Base-by-base conservation (phyloP, 2,113 vertebrate species). In the Danionella cerebrum region DNA sequence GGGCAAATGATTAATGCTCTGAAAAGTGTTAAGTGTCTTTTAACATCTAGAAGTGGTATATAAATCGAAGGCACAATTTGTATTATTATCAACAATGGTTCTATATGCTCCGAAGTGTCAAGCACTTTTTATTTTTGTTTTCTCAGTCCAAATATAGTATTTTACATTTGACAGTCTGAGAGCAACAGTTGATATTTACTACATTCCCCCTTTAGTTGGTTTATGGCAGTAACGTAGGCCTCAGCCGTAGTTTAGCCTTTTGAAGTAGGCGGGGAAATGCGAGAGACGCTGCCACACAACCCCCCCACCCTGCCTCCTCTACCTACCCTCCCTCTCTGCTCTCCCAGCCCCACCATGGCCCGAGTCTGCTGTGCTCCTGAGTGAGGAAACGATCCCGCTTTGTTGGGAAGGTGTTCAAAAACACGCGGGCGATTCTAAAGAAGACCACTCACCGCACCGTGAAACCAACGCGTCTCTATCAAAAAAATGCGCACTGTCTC, bases 401-500 rank as follows among this genome's bases (percentile, higher is more conserved):
- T 78, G 74, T 78, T 78, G 21, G 27, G 53, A 55, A 60, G 55
- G 44, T 57, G 45, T 41, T 38, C n/a, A 13, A 71, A 68, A 72
- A 73, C 70, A 69, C 70, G 72, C 72, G 72, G 67, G 75, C 70
- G 59, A 59, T 39, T 45, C n/a, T 12, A 45, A 44, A 31, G 45
- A 19, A 33, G 44, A 52, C 25, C 54, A 19, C 41, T 45, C 47
- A 62, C 29, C 2, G 53, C 41, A 29, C 21, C 33, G 47, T 10
- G 6, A 14, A 73, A n/a, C n/a, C n/a, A n/a, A 74, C 24, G 52
- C 57, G 4, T 10, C 19, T n/a, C 35, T 18, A 5, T 45, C n/a
- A n/a, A 41, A 71, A n/a, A 78, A 66, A 55, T 39, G 76, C 47
- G 81, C 66, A 75, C 89, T 89, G 88, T 90, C 89, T 80, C 89